These are phyloP conservation scores for Palloptera scutellata DNA, from an alignment of 2,888 invertebrate species.

Conservation along the genomic window DNA sequence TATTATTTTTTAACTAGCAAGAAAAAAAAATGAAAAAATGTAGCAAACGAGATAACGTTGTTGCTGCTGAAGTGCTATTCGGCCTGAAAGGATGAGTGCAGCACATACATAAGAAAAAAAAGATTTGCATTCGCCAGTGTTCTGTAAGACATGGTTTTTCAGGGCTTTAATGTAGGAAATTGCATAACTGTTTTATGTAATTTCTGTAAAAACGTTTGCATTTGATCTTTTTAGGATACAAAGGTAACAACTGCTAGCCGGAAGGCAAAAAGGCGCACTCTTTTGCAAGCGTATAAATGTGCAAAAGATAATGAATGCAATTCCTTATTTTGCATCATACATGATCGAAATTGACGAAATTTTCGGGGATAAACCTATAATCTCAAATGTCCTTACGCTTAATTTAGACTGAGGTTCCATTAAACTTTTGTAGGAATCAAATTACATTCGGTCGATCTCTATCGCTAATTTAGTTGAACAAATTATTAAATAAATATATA, in stretches of 20 bases:
- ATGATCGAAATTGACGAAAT: slow-evolving; percentile 4
- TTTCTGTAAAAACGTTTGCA: not conserved
- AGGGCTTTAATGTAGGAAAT: too few species aligned
- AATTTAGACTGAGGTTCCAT: slow-evolving; percentile 1
- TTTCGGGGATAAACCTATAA: slow-evolving; percentile 7
- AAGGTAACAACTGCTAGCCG: not conserved
- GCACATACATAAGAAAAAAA: too few species aligned
- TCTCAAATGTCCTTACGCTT: not conserved
- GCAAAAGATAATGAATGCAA: too few species aligned
- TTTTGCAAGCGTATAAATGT: not conserved
- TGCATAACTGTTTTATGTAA: not conserved
- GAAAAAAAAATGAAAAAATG: too few species aligned
- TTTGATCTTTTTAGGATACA: not conserved
- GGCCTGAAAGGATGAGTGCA: too few species aligned
- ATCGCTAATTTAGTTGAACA: too few species aligned
- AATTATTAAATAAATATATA: slow-evolving; percentile 1
- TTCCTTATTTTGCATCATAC: not conserved
- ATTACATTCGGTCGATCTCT: not conserved
- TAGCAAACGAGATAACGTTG: too few species aligned
- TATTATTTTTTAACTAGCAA: too few species aligned
- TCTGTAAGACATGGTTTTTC: too few species aligned
- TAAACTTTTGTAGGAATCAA: not conserved
- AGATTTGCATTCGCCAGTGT: too few species aligned
- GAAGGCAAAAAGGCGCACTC: not conserved
- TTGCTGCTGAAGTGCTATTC: too few species aligned